Conservation (phyloP, 2,113 vertebrate species). For the Riparia riparia region DNA sequence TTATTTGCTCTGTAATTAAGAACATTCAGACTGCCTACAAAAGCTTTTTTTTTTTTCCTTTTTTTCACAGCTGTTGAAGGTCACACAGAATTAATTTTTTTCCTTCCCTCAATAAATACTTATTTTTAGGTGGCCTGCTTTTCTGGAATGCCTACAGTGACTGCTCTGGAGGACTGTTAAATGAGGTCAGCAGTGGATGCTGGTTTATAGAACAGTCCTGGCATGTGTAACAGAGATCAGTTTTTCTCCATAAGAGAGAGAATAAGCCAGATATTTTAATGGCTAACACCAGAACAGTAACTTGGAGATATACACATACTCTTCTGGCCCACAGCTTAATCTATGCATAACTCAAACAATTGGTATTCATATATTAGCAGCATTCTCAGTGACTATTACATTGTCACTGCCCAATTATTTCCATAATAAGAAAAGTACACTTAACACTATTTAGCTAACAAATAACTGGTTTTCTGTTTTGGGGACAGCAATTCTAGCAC, state of each 20-base stretch:
- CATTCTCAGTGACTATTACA: background rate
- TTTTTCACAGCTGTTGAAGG: conserved; percentile 30
- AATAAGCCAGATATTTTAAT: conserved; percentile 23
- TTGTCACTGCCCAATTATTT: background rate
- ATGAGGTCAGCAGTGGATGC: conserved; percentile 50
- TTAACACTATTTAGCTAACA: background rate
- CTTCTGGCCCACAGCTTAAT: background rate
- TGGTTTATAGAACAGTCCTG: conserved; percentile 41
- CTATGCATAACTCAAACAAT: background rate
- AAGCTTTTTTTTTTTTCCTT: background rate
- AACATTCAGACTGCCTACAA: conserved; percentile 5
- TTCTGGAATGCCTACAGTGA: conserved; percentile 40
- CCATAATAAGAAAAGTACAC: background rate
- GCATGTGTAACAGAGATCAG: background rate
- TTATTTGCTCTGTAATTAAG: conserved; percentile 34
- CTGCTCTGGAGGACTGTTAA: conserved; percentile 53
- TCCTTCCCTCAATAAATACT: conserved; percentile 19
- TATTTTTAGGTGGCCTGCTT: conserved; percentile 37
- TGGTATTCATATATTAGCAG: background rate
- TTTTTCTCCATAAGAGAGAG: conserved; percentile 1
- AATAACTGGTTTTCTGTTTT: background rate
- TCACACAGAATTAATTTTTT: conserved; percentile 36
- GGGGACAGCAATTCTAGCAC: background rate
- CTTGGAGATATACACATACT: background rate
- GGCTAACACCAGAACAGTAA: background rate